These are phyloP conservation scores for Mimachlamys varia DNA, from an alignment of 2,888 invertebrate species.

Conservation along the genomic window DNA sequence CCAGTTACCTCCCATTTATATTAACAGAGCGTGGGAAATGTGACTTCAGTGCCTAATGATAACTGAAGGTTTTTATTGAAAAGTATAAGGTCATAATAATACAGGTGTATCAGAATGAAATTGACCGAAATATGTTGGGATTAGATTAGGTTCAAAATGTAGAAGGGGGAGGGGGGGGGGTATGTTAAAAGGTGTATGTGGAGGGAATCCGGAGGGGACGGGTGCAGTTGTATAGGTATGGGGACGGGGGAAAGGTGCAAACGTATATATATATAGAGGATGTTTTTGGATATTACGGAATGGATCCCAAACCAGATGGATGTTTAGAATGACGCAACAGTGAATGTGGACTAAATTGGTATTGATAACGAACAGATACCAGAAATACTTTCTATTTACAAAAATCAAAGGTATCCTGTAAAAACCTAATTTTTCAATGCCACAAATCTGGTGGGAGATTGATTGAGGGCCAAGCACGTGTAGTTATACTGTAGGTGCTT, in stretches of 20 bases:
- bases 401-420: neutral
- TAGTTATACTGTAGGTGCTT: neutral
- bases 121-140: neutral
- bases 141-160: too few relatives aligned
- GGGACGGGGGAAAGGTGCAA: too few relatives aligned
- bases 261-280: too few relatives aligned
- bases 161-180: neutral
- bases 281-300: neutral
- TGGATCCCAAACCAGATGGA: neutral
- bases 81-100: neutral
- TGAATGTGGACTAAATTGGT: neutral
- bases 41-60: neutral
- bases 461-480: conserved; percentile 6
- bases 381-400: neutral
- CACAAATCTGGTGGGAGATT: neutral
- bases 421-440: conserved; percentile 27
- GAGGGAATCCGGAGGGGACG: neutral
- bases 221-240: too few relatives aligned
- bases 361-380: neutral
- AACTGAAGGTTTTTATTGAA: neutral
- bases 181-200: neutral
- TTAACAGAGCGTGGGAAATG: neutral
- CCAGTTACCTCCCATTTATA: neutral
- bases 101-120: neutral
- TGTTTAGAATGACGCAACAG: neutral